Percentiles rank a stretch among this genome's conserved stretches.
Conservation (phyloP, 2,888 invertebrate species). For the Hypsopygia costalis region DNA sequence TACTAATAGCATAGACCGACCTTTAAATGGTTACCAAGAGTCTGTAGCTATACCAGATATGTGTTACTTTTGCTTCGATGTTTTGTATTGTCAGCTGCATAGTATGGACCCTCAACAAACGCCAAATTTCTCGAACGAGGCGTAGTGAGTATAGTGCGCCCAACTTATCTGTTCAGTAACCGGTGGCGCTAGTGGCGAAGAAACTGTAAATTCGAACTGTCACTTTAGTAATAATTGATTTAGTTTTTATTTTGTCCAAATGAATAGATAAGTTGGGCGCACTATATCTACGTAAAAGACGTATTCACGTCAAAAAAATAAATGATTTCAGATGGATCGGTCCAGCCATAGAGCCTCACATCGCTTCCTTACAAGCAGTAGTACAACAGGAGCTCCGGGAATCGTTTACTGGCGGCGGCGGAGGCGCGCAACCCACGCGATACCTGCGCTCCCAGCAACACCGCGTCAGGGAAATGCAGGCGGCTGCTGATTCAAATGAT, state of each 20-base stretch:
- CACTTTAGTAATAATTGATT: too few relatives aligned
- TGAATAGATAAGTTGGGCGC: too few relatives aligned
- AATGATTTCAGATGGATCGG: conserved; percentile 88
- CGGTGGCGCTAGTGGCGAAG: too few relatives aligned
- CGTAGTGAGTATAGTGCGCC: conserved; percentile 96
- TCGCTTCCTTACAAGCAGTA: conserved; percentile 92
- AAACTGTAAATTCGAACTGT: too few relatives aligned
- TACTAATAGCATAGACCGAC: conserved; percentile 81
- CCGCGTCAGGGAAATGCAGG: conserved; percentile 74
- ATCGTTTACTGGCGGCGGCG: conserved; percentile 87
- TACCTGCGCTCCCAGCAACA: conserved; percentile 92
- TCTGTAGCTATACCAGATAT: conserved; percentile 94
- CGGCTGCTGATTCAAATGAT: conserved; percentile 72
- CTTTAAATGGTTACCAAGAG: conserved; percentile 74
- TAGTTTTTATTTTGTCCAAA: too few relatives aligned
- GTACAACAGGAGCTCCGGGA: conserved; percentile 93
- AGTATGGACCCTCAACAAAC: conserved; percentile 94
- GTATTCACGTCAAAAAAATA: too few relatives aligned
- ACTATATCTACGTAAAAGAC: too few relatives aligned
- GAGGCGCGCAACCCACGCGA: conserved; percentile 84
- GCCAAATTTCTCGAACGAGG: conserved; percentile 96
- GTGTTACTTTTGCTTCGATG: conserved; percentile 99
- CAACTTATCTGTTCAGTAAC: too few relatives aligned
- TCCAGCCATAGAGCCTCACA: conserved; percentile 89
- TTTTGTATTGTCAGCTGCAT: conserved; percentile 96